Evolutionary conservation across 2,888 invertebrate genomes (phyloP).

Genomic region (Ferrisia virgata): DNA sequence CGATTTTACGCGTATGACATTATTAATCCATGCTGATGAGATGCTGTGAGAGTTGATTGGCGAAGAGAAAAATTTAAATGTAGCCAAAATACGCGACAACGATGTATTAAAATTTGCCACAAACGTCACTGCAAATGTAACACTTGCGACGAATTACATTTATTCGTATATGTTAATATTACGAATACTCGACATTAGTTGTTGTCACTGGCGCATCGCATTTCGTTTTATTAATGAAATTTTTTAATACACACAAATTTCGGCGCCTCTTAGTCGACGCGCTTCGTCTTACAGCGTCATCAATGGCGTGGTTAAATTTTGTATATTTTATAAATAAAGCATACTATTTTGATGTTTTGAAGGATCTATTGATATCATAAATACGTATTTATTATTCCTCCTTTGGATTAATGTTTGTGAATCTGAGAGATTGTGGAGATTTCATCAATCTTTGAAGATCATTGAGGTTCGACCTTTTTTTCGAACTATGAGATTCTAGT

Average conservation of each 20-base stretch:
- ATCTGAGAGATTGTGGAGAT: too few relatives aligned
- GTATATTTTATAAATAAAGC: not conserved
- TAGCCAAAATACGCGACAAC: not conserved
- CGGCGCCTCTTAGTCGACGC: not conserved
- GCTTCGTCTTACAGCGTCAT: not conserved
- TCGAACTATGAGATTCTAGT: too few relatives aligned
- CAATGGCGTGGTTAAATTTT: not conserved
- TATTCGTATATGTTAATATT: not conserved
- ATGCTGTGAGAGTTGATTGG: not conserved
- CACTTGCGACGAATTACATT: constrained; percentile 13
- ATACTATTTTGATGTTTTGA: too few relatives aligned
- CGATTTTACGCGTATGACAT: not conserved
- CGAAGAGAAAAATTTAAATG: not conserved
- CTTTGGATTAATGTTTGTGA: too few relatives aligned
- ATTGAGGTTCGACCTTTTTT: too few relatives aligned
- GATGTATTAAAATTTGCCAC: constrained; percentile 17
- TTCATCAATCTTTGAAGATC: too few relatives aligned
- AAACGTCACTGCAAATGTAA: not conserved
- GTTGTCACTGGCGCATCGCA: not conserved
- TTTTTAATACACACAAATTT: not conserved
- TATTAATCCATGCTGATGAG: not conserved
- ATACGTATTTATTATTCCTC: too few relatives aligned
- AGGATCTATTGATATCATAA: too few relatives aligned
- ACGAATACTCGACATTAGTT: not conserved
- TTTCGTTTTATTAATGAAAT: constrained; percentile 23